A percentile compares a stretch with the other conserved stretches of the same genome.
Conservation (phyloP, 2,888 invertebrate species). For the Belgica antarctica region DNA sequence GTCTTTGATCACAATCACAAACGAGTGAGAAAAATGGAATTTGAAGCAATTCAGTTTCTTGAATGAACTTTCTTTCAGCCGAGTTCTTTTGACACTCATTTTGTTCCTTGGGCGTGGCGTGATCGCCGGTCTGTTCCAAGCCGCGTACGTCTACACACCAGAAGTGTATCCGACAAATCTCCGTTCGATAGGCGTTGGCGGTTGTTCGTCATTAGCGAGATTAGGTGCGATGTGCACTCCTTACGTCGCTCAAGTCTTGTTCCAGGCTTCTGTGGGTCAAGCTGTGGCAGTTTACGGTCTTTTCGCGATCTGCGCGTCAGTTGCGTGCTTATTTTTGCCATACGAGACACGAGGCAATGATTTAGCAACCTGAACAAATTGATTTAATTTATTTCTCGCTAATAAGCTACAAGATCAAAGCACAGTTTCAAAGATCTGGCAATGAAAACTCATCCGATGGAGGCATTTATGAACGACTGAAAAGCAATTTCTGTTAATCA, state of each 20-base stretch:
- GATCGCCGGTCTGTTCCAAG: constrained; percentile 92
- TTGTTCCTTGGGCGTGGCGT: constrained; percentile 86
- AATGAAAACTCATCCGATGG: too few relatives aligned
- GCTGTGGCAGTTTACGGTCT: constrained; percentile 63
- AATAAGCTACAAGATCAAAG: not conserved
- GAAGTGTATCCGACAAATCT: constrained; percentile 91
- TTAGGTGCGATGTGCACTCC: constrained; percentile 93
- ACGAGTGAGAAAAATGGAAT: constrained; percentile 59
- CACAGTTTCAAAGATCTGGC: not conserved
- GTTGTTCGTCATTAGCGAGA: constrained; percentile 86
- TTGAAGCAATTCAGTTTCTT: constrained; percentile 45
- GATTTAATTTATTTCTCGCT: not conserved
- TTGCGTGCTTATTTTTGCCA: constrained; percentile 63
- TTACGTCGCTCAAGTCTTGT: constrained; percentile 82
- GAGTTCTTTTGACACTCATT: constrained; percentile 73
- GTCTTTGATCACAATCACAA: constrained; percentile 71
- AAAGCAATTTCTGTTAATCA: not conserved
- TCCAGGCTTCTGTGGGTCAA: constrained; percentile 59
- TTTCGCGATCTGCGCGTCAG: constrained; percentile 61
- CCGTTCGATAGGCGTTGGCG: constrained; percentile 86
- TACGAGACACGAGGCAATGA: constrained; percentile 62
- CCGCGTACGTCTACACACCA: constrained; percentile 93
- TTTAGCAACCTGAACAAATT: constrained; percentile 18
- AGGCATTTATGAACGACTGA: not conserved
- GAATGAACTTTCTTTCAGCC: constrained; percentile 57